Evolutionary conservation across 2,113 vertebrate genomes (phyloP), one percentile per base, ranked within the genome.

Genomic region (Xenus cinereus): DNA sequence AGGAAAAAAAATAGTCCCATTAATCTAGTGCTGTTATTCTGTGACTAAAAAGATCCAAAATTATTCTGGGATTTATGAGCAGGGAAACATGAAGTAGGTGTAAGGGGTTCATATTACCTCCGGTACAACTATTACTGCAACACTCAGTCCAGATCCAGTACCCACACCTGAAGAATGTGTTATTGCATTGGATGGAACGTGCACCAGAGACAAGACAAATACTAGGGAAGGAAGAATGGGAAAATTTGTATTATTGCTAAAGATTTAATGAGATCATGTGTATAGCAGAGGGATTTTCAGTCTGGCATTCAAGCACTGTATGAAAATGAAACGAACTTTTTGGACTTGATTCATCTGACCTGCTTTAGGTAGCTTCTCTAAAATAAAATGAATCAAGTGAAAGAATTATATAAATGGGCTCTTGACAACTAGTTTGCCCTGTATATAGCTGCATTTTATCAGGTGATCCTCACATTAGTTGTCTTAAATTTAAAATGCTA

Each of bases 61-160:
- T 48, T 1, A 78, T 74, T 81, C 77, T 46, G 35, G 22, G n/a
- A 77, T 89, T 84, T 74, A 72, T 84, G 32, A 91, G 20, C 27
- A 63, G 51, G 53, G 43, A 93, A 81, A 87, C 32, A 78, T 28
- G 81, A 81, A 75, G 77, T 74, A 71, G 45, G 19, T 89, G 37
- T 71, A 62, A 77, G 32, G 35, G 12, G 5, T 53, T 77, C 37
- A 6, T 57, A 32, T 80, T 53, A 22, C 24, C 17, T 63, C 81
- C 54, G 9, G 24, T 84, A 59, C 46, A 67, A 39, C 37, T 71
- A 22, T 53, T 83, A 41, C 14, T 66, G 68, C 33, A 79, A 68
- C 7, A 6, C 10, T 20, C 26, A 62, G 48, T 63, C n/a, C 50
- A 63, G 67, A 77, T 53, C 14, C 53, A 79, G n/a, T 26, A 79